Evolutionary conservation across 2,888 invertebrate genomes (phyloP).

Genomic region (Eurytoma adleriae): DNA sequence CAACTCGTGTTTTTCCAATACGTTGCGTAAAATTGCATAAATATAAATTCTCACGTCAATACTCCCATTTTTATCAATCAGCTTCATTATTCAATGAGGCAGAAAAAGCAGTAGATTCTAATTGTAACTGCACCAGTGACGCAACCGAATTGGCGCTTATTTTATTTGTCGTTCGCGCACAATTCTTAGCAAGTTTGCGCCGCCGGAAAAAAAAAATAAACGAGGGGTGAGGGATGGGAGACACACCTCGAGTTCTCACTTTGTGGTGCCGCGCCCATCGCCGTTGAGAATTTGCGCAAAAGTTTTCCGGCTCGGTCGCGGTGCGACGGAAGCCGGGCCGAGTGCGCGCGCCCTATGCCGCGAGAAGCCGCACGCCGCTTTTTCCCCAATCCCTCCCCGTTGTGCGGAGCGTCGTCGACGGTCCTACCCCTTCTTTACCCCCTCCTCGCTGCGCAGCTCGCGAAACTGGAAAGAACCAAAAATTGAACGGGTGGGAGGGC

Average conservation of each 20-base stretch:
- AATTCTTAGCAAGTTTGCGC: slow-evolving; percentile 3
- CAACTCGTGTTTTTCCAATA: too few species aligned
- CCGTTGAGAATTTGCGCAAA: slow-evolving; percentile 18
- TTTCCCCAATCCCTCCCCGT: too few species aligned
- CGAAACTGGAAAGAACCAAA: slow-evolving; percentile 36
- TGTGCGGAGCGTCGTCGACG: not conserved
- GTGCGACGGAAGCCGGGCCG: slow-evolving; percentile 14
- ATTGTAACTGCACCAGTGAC: too few species aligned
- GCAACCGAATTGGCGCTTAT: not conserved
- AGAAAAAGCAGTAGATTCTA: too few species aligned
- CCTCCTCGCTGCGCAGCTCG: not conserved
- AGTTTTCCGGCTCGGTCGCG: slow-evolving; percentile 41
- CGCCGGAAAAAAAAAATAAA: too few species aligned
- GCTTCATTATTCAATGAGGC: too few species aligned
- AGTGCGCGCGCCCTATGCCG: not conserved
- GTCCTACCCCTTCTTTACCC: too few species aligned
- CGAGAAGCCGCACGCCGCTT: slow-evolving; percentile 12
- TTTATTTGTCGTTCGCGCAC: slow-evolving; percentile 33
- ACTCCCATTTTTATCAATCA: too few species aligned
- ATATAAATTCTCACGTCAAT: too few species aligned
- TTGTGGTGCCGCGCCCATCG: not conserved
- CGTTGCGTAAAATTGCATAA: too few species aligned
- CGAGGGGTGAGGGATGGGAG: too few species aligned
- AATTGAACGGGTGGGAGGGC: slow-evolving; percentile 15
- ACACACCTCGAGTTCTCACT: slow-evolving; percentile 11